Percentiles rank a stretch among this genome's conserved stretches.
phyloP scores from a whole-genome alignment of 2,797 vertebrate species.

The Coreius guichenoti region DNA sequence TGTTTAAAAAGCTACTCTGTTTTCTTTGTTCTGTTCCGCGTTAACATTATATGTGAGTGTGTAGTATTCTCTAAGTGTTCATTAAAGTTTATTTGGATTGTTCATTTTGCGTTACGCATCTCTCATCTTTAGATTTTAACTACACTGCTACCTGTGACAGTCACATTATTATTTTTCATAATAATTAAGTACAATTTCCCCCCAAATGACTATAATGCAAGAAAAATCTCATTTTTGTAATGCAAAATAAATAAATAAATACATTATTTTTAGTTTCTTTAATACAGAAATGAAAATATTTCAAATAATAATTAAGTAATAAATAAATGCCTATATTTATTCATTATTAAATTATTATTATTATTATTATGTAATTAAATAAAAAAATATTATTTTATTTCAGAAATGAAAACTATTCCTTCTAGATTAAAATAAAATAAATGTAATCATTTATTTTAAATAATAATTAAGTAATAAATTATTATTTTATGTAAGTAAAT shows the following conservation, averaged over 20 bases:
- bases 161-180: not conserved
- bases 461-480: too few species aligned
- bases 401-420: too few species aligned
- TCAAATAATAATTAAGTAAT: not conserved
- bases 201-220: not conserved
- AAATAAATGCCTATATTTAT: not conserved
- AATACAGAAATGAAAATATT: too few species aligned
- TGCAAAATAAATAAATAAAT: too few species aligned
- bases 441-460: too few species aligned
- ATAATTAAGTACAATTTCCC: not conserved
- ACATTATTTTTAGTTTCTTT: too few species aligned
- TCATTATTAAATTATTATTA: not conserved
- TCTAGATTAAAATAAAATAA: too few species aligned
- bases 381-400: too few species aligned
- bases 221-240: rapidly evolving
- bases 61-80: not conserved
- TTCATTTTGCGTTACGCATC: not conserved
- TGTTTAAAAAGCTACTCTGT: not conserved
- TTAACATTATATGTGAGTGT: not conserved
- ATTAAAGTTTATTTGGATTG: not conserved
- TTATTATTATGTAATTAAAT: too few species aligned
- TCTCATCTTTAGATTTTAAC: not conserved
- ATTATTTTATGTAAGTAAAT: not conserved
- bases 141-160: not conserved
- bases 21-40: not conserved